Percentiles rank a stretch among this genome's conserved stretches.
These are phyloP conservation scores for Cygnus buccinator DNA, from an alignment of 2,113 vertebrate genomes.

Conservation along the genomic window DNA sequence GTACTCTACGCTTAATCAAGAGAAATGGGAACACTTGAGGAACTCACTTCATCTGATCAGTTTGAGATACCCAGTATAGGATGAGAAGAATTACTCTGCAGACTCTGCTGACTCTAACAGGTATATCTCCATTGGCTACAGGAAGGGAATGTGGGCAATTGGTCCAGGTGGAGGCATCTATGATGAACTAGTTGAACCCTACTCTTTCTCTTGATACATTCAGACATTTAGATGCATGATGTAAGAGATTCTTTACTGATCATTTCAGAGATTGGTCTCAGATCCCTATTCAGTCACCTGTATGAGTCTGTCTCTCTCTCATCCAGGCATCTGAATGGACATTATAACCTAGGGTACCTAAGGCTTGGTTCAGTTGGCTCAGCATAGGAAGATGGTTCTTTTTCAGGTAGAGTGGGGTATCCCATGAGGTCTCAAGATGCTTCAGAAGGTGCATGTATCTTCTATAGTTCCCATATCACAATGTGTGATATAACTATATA, in stretches of 20 bases:
- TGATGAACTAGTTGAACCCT: not conserved
- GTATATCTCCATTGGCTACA: not conserved
- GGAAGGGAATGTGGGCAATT: not conserved
- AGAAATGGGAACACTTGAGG: not conserved
- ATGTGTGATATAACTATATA: too few species aligned
- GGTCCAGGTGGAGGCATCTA: not conserved
- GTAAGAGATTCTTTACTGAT: not conserved
- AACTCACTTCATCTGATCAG: not conserved
- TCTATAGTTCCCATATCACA: not conserved
- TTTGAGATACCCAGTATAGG: not conserved
- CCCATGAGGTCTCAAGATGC: not conserved
- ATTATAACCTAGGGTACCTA: not conserved
- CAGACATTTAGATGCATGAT: not conserved
- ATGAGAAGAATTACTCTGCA: not conserved
- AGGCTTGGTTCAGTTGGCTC: not conserved
- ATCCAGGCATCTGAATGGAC: not conserved
- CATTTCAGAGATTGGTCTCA: not conserved
- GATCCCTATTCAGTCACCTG: not conserved
- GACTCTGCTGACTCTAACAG: not conserved
- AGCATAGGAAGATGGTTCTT: not conserved
- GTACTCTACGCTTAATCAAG: not conserved
- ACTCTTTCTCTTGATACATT: not conserved
- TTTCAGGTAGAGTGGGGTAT: not conserved
- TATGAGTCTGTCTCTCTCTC: not conserved
- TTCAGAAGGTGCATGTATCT: not conserved